Percentiles rank a stretch among this genome's conserved stretches.
These are phyloP conservation scores for Aphelinus certus DNA, from an alignment of 1,140 invertebrate genomes.

Conservation along the genomic window DNA sequence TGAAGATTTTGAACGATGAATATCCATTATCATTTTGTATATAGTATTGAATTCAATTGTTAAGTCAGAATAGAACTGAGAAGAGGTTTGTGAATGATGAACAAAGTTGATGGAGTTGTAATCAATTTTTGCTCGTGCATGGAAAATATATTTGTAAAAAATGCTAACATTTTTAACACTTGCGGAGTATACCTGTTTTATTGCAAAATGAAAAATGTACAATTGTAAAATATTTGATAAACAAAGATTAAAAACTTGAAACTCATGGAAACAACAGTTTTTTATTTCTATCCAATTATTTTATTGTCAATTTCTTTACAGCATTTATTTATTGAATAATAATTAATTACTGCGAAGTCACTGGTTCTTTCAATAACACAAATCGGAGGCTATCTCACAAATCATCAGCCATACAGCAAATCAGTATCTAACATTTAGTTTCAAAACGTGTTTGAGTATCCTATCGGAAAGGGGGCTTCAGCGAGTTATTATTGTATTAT, in stretches of 20 bases:
- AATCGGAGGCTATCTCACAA: no score
- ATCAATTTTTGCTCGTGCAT: slow-evolving; percentile 31
- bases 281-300: slow-evolving; percentile 14
- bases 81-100: neutral
- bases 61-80: slow-evolving; percentile 3
- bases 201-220: slow-evolving; percentile 32
- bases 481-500: no score
- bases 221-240: slow-evolving; percentile 42
- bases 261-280: slow-evolving; percentile 19
- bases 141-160: slow-evolving; percentile 28
- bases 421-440: no score
- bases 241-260: slow-evolving; percentile 37
- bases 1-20: slow-evolving; percentile 10
- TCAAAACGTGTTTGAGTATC: no score
- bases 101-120: neutral
- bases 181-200: slow-evolving; percentile 27
- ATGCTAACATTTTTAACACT: slow-evolving; percentile 34
- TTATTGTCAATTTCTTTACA: neutral
- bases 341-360: no score
- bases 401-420: no score
- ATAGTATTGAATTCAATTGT: slow-evolving; percentile 27
- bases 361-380: no score
- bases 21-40: slow-evolving; percentile 24
- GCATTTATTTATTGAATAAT: no score
- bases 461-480: no score